A percentile compares a stretch with the other conserved stretches of the same genome.
phyloP scores from a whole-genome alignment of 2,888 invertebrate species.

The Amaurobius ferox region DNA sequence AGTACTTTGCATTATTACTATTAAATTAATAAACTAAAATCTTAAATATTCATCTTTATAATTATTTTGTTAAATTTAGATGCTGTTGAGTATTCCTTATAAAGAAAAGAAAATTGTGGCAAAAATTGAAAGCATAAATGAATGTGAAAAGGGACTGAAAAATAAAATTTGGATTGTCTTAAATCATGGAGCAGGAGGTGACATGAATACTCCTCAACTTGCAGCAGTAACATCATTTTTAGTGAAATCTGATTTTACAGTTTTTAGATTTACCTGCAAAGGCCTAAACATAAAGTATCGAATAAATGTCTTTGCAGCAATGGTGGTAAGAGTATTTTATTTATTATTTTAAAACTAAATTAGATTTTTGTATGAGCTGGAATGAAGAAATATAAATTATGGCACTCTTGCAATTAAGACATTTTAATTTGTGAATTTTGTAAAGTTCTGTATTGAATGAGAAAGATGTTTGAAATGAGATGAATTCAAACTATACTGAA shows the following conservation, averaged over 20 bases:
- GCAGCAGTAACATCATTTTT: conserved; percentile 25
- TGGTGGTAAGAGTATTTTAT: conserved; percentile 45
- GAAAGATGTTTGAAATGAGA: too few species aligned
- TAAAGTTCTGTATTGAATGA: too few species aligned
- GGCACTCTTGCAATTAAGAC: too few species aligned
- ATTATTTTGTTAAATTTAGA: too few species aligned
- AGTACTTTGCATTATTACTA: too few species aligned
- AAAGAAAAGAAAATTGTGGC: conserved; percentile 24
- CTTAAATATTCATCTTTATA: too few species aligned
- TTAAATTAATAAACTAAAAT: too few species aligned
- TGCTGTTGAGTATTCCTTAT: conserved; percentile 17
- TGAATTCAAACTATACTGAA: too few species aligned
- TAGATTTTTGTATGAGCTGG: too few species aligned
- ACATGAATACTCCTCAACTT: conserved; percentile 46
- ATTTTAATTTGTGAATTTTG: too few species aligned
- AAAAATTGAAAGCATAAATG: not conserved
- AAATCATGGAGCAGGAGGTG: conserved; percentile 60
- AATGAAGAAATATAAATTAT: too few species aligned
- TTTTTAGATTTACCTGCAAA: conserved; percentile 57
- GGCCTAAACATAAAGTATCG: conserved; percentile 47
- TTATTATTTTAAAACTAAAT: not conserved
- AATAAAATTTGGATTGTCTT: conserved; percentile 37
- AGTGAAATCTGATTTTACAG: conserved; percentile 7
- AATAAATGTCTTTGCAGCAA: conserved; percentile 26
- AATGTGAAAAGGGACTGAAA: not conserved